These are phyloP conservation scores for Epinephelus coioides DNA, from an alignment of 2,797 vertebrate genomes.

Conservation along the genomic window DNA sequence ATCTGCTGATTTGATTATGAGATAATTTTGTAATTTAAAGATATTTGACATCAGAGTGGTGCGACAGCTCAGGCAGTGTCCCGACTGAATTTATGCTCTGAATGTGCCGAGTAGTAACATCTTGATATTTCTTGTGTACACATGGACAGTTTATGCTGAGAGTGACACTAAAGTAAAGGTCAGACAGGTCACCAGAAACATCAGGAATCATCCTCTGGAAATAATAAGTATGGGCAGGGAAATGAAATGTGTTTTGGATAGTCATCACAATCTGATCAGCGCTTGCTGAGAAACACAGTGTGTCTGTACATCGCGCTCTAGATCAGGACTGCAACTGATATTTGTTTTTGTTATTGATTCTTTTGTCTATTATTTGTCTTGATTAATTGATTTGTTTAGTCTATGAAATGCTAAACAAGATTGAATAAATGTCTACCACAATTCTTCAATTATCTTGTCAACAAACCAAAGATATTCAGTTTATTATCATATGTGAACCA, in stretches of 20 bases:
- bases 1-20: constrained; percentile 3
- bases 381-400: too few species aligned
- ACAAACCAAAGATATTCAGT: too few species aligned
- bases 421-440: too few species aligned
- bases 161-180: background rate
- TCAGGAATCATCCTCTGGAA: background rate
- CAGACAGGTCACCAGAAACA: background rate
- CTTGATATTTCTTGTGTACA: background rate
- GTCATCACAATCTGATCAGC: background rate
- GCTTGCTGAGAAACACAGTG: background rate
- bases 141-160: background rate
- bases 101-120: background rate
- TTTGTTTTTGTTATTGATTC: too few species aligned
- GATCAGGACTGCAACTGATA: too few species aligned
- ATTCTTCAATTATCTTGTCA: too few species aligned
- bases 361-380: too few species aligned
- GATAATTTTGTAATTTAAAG: constrained; percentile 13
- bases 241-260: background rate
- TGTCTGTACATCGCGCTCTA: background rate
- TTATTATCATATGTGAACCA: too few species aligned
- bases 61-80: background rate
- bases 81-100: background rate
- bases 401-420: too few species aligned
- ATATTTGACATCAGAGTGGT: background rate
- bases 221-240: background rate